These are phyloP conservation scores for Hippocampus abdominalis DNA, from an alignment of 2,113 vertebrate genomes.

Conservation along the genomic window DNA sequence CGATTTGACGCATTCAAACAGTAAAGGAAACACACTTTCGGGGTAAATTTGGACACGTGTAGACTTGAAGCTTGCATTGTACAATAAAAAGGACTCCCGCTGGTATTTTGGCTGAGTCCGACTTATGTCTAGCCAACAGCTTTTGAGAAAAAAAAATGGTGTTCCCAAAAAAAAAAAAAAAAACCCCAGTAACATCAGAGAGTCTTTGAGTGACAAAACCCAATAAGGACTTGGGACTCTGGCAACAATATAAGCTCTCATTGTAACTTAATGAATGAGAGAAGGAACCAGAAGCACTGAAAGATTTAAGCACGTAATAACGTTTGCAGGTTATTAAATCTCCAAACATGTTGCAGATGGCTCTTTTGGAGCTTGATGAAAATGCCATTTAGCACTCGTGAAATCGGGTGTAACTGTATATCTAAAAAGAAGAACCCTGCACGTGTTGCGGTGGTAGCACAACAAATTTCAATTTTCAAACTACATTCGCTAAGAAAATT, in stretches of 20 bases:
- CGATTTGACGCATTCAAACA: not conserved
- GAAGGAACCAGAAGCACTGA: constrained; percentile 3
- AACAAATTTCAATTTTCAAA: too few species aligned
- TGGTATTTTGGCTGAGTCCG: not conserved
- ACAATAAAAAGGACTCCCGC: constrained; percentile 11
- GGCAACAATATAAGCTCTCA: constrained; percentile 8
- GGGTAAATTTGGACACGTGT: not conserved
- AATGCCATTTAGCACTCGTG: not conserved
- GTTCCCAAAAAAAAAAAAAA: not conserved
- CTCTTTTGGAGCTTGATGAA: not conserved
- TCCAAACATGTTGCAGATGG: not conserved
- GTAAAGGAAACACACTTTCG: constrained; percentile 9
- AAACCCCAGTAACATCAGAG: constrained; percentile 1
- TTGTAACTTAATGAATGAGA: constrained; percentile 11
- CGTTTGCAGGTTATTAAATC: not conserved
- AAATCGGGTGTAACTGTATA: not conserved
- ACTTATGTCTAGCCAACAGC: constrained; percentile 6
- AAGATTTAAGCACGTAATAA: not conserved
- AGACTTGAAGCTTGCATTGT: constrained; percentile 3
- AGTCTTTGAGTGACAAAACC: constrained; percentile 6
- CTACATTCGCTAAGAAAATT: too few species aligned
- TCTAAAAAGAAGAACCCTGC: not conserved
- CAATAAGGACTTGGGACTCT: constrained; percentile 1
- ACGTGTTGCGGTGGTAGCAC: too few species aligned
- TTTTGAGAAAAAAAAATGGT: constrained; percentile 1